Evolutionary conservation across 2,888 invertebrate genomes (phyloP).

Genomic region (Diloba caeruleocephala): DNA sequence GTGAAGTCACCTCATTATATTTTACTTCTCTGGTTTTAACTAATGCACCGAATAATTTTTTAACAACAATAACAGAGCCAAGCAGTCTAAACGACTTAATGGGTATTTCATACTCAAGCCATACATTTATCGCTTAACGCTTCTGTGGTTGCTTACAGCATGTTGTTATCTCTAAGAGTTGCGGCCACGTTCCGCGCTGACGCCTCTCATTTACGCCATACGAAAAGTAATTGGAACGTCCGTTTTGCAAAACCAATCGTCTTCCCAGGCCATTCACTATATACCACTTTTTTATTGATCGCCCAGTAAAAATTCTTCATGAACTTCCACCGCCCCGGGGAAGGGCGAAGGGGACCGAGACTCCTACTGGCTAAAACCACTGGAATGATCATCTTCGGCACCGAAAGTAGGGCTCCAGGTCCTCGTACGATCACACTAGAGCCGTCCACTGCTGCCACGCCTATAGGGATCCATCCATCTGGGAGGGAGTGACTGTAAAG

Average conservation of each 20-base stretch:
- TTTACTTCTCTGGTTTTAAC: conserved; percentile 26
- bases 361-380: too few species aligned
- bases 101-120: conserved; percentile 39
- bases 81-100: conserved; percentile 32
- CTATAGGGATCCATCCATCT: too few species aligned
- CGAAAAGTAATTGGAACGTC: conserved; percentile 70
- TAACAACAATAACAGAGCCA: conserved; percentile 30
- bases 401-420: too few species aligned
- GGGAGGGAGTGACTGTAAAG: too few species aligned
- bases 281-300: too few species aligned
- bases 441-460: too few species aligned
- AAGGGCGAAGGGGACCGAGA: too few species aligned
- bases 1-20: conserved; percentile 8
- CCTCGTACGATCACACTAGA: too few species aligned
- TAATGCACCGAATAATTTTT: conserved; percentile 23
- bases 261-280: conserved; percentile 46
- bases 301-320: too few species aligned
- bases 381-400: too few species aligned
- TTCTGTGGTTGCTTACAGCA: conserved; percentile 61
- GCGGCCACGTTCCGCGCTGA: conserved; percentile 75
- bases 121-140: conserved; percentile 62
- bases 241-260: conserved; percentile 71
- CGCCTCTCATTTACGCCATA: conserved; percentile 76
- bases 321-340: too few species aligned
- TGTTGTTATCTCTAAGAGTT: conserved; percentile 71